A percentile compares a stretch with the other conserved stretches of the same genome.
These are phyloP conservation scores for Gryllus longicercus DNA, from an alignment of 2,888 invertebrate species.

Conservation along the genomic window DNA sequence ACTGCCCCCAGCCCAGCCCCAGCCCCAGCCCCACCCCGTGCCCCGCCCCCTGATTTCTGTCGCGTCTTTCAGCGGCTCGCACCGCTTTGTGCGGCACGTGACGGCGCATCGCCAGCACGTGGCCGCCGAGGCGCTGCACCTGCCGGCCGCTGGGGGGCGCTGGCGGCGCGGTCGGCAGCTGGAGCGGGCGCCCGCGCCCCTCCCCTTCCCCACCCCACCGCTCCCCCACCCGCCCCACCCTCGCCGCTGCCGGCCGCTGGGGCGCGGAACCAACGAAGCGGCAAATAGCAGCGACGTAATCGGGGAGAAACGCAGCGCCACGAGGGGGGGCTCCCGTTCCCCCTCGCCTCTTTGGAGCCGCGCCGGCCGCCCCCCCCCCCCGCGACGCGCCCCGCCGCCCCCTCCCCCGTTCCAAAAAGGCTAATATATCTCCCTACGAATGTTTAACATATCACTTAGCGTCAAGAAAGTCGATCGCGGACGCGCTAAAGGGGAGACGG, in stretches of 20 bases:
- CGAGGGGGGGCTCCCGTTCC: background rate
- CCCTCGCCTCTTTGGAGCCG: background rate
- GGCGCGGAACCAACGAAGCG: background rate
- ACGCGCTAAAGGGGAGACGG: background rate
- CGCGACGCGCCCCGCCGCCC: too few relatives aligned
- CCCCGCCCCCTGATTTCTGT: background rate
- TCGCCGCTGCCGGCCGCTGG: background rate
- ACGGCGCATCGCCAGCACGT: background rate
- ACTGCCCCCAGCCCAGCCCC: background rate
- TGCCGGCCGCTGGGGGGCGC: background rate
- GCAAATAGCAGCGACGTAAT: slow-evolving; percentile 8
- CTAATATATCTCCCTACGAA: background rate
- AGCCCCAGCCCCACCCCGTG: background rate
- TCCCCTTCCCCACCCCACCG: background rate
- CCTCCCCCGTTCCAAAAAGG: background rate
- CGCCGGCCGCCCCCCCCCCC: too few relatives aligned
- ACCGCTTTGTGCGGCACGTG: background rate
- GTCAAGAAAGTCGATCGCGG: background rate
- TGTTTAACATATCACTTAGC: slow-evolving; percentile 17
- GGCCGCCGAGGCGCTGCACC: background rate
- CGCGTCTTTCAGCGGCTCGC: background rate
- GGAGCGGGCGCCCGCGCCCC: background rate
- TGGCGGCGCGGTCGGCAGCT: background rate
- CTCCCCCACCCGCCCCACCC: background rate
- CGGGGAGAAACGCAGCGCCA: background rate